These are phyloP conservation scores for Opisthocomus hoazin DNA, from an alignment of 2,113 vertebrate species.

Conservation along the genomic window DNA sequence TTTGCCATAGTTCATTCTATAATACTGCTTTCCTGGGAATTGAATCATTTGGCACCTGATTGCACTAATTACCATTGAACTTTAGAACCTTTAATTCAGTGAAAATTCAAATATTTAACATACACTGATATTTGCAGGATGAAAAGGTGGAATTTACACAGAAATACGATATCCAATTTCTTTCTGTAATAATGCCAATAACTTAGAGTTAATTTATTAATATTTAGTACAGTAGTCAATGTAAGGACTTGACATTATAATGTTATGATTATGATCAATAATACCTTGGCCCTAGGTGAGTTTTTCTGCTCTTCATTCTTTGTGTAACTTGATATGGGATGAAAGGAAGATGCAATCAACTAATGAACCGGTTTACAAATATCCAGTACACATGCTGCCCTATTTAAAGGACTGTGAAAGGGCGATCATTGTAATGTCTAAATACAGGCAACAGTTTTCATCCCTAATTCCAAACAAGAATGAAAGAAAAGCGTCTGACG, in stretches of 20 bases:
- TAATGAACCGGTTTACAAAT: neutral
- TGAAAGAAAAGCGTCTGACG: neutral
- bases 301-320: neutral
- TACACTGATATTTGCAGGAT: slow-evolving; percentile 35
- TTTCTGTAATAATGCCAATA: neutral
- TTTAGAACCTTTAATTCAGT: slow-evolving; percentile 62
- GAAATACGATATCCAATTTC: slow-evolving; percentile 1
- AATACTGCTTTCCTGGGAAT: slow-evolving; percentile 22
- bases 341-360: neutral
- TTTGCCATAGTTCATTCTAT: slow-evolving; percentile 31
- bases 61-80: slow-evolving; percentile 67
- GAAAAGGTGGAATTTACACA: neutral
- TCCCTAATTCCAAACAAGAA: neutral
- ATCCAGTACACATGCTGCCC: neutral
- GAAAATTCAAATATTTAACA: slow-evolving; percentile 72
- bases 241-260: neutral
- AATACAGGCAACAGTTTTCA: neutral
- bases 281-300: neutral
- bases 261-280: neutral
- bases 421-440: neutral
- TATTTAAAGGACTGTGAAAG: neutral
- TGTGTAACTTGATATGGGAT: neutral
- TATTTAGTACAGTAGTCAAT: neutral
- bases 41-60: slow-evolving; percentile 63
- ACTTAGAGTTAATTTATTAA: neutral